These are phyloP conservation scores for Psix sp. DNA, from an alignment of 1,140 invertebrate genomes.

Conservation along the genomic window DNA sequence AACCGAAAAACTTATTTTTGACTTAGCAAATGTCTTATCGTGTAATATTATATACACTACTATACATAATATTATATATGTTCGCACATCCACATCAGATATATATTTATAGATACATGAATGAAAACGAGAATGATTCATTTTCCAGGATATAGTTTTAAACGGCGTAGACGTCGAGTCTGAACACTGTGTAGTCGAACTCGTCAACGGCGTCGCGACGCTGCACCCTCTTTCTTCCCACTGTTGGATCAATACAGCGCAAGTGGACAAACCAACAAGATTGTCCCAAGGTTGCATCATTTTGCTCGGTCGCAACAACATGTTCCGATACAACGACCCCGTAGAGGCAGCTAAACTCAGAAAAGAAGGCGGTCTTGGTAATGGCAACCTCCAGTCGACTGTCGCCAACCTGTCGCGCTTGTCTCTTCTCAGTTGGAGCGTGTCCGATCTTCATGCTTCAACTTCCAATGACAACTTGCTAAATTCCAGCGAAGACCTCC, in stretches of 20 bases:
- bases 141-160: slow-evolving; percentile 85
- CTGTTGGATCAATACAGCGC: slow-evolving; percentile 90
- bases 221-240: slow-evolving; percentile 85
- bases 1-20: no score
- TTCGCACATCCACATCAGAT: no score
- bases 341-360: slow-evolving; percentile 91
- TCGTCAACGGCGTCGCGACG: slow-evolving; percentile 85
- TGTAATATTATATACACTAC: no score
- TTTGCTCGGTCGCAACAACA: slow-evolving; percentile 90
- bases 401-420: slow-evolving; percentile 86
- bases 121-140: no score
- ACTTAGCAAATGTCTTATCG: no score
- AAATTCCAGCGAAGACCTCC: slow-evolving; percentile 74
- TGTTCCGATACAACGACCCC: slow-evolving; percentile 96
- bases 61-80: no score
- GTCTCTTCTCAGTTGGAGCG: slow-evolving; percentile 90
- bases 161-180: slow-evolving; percentile 87
- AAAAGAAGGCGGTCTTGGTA: slow-evolving; percentile 80
- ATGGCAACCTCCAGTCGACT: slow-evolving; percentile 78
- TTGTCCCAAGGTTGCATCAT: slow-evolving; percentile 91
- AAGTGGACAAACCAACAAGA: slow-evolving; percentile 84
- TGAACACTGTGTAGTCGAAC: slow-evolving; percentile 88
- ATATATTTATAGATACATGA: no score
- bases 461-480: slow-evolving; percentile 83
- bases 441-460: slow-evolving; percentile 85